Conservation (phyloP, 2,113 vertebrate genomes). For the Nycticryphes semicollaris region DNA sequence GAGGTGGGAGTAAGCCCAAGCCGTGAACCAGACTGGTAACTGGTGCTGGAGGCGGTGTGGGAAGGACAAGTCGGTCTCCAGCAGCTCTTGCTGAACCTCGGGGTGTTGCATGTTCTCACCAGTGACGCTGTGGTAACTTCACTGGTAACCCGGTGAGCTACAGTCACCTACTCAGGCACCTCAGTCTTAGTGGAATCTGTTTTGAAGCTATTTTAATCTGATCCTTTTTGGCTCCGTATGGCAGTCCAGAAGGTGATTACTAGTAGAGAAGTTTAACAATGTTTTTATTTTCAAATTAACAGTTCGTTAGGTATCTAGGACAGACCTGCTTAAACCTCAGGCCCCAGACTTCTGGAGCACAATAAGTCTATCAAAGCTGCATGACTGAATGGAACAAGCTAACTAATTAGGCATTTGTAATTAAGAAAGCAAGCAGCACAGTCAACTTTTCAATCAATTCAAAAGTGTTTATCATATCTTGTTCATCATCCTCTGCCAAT, state of each 20-base stretch:
- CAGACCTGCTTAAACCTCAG: not conserved
- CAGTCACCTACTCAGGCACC: not conserved
- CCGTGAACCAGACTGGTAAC: not conserved
- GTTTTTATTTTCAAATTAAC: conserved; percentile 51
- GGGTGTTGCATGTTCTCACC: not conserved
- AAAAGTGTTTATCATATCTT: not conserved
- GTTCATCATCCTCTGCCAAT: not conserved
- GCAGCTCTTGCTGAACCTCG: not conserved
- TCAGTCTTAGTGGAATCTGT: not conserved
- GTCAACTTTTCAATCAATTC: not conserved
- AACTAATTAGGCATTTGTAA: conserved; percentile 52
- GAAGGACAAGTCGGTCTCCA: not conserved
- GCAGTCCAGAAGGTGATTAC: not conserved
- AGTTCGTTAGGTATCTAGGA: conserved; percentile 41
- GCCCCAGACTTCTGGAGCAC: not conserved
- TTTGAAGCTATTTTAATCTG: not conserved
- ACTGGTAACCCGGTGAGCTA: not conserved
- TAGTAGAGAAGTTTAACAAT: not conserved
- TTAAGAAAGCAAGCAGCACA: conserved; percentile 21
- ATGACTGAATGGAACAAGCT: conserved; percentile 21
- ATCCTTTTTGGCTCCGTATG: not conserved
- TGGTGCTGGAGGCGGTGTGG: not conserved
- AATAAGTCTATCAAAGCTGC: conserved; percentile 37
- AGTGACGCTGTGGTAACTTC: not conserved
- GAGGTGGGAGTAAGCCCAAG: not conserved